Evolutionary conservation across 2,888 invertebrate genomes (phyloP).

Genomic region (Linyphia triangularis): DNA sequence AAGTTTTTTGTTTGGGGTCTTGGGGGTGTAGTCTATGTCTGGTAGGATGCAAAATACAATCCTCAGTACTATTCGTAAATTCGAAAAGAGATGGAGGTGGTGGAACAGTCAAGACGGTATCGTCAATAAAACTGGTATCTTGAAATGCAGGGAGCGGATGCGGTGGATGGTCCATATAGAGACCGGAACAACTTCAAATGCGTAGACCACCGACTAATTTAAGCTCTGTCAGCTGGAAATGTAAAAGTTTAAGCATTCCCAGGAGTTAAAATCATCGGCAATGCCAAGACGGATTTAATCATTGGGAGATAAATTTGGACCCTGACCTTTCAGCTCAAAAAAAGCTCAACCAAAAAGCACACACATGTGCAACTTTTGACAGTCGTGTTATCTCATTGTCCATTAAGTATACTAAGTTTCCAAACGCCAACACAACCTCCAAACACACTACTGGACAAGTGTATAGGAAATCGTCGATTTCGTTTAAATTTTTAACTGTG

Average conservation of each 20-base stretch:
- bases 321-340: not conserved
- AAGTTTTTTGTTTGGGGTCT: constrained; percentile 24
- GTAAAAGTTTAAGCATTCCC: constrained; percentile 20
- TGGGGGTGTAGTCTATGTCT: not conserved
- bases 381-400: too few species aligned
- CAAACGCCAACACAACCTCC: too few species aligned
- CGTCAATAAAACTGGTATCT: constrained; percentile 68
- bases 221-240: constrained; percentile 33
- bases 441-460: too few species aligned
- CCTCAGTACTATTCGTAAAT: constrained; percentile 13
- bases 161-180: constrained; percentile 50
- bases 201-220: constrained; percentile 5
- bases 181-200: not conserved
- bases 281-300: not conserved
- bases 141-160: constrained; percentile 24
- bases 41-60: not conserved
- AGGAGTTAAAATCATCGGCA: not conserved
- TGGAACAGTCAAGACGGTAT: constrained; percentile 17
- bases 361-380: not conserved
- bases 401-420: too few species aligned
- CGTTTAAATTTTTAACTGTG: too few species aligned
- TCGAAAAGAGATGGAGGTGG: constrained; percentile 50
- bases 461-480: too few species aligned
- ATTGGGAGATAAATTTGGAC: not conserved
- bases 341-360: not conserved